Evolutionary conservation across 1,140 invertebrate species (phyloP).

Genomic region (Atta texana): DNA sequence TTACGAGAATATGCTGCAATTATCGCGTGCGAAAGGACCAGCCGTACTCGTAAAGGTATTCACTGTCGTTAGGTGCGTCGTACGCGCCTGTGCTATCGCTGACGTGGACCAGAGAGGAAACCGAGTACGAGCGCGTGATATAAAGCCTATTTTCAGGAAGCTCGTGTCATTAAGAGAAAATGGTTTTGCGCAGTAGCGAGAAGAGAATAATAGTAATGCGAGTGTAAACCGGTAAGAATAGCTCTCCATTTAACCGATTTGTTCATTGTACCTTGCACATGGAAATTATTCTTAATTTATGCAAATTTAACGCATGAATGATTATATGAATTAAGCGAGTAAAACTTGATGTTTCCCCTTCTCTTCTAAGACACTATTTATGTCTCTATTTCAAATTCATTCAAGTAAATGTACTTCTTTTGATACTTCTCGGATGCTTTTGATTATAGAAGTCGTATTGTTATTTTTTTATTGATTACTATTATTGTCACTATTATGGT

Average conservation of each 20-base stretch:
- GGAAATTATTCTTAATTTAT: background rate
- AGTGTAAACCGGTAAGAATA: slow-evolving; percentile 26
- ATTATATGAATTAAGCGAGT: background rate
- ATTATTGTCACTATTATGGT: background rate
- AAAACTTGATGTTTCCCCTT: background rate
- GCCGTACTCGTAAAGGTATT: slow-evolving; percentile 39
- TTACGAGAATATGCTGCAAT: slow-evolving; percentile 57
- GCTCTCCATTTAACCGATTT: slow-evolving; percentile 19
- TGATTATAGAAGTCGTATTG: background rate
- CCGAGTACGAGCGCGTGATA: slow-evolving; percentile 39
- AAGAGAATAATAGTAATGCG: background rate
- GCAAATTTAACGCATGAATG: slow-evolving; percentile 18
- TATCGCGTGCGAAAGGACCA: slow-evolving; percentile 53
- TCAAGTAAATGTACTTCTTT: background rate
- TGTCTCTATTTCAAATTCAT: background rate
- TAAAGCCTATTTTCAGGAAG: slow-evolving; percentile 55
- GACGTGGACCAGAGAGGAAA: slow-evolving; percentile 31
- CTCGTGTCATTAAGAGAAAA: slow-evolving; percentile 49
- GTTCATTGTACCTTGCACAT: background rate
- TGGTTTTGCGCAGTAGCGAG: slow-evolving; percentile 23
- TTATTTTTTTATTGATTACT: background rate
- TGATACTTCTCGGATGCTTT: background rate
- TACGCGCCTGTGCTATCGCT: slow-evolving; percentile 3
- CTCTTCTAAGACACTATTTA: too few species aligned
- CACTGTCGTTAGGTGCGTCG: slow-evolving; percentile 43